Evolutionary conservation across 2,797 vertebrate species (phyloP).

Genomic region (Myotis pilosus): DNA sequence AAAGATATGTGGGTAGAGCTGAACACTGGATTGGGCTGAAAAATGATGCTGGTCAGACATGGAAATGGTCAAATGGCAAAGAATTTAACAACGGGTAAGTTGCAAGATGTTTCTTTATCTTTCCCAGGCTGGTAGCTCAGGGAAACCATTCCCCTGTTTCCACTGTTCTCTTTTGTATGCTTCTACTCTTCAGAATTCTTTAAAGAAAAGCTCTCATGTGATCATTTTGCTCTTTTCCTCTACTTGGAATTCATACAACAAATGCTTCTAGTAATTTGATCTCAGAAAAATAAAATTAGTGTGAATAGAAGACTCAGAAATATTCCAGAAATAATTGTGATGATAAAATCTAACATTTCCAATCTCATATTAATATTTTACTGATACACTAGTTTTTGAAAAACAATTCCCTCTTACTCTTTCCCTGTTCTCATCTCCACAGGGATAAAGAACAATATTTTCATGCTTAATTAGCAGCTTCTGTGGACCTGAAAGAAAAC

Average conservation of each 20-base stretch:
- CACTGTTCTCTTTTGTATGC: neutral
- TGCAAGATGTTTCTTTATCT: neutral
- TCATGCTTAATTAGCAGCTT: neutral
- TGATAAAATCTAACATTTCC: neutral
- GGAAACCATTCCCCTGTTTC: neutral
- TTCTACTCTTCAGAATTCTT: neutral
- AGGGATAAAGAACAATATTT: slow-evolving; percentile 14
- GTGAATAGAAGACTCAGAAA: neutral
- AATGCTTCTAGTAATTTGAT: neutral
- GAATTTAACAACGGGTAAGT: slow-evolving; percentile 60
- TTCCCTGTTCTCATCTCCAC: neutral
- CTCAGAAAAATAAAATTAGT: neutral
- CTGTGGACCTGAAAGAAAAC: neutral
- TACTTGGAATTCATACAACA: neutral
- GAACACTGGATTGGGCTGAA: slow-evolving; percentile 69
- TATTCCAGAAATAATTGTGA: neutral
- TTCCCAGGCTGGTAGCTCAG: neutral
- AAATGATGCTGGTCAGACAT: slow-evolving; percentile 9
- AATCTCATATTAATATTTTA: neutral
- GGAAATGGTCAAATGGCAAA: slow-evolving; percentile 56
- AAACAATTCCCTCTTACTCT: neutral
- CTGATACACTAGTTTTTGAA: neutral
- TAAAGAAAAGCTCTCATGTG: neutral
- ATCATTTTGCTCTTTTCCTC: neutral
- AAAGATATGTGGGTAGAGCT: neutral